A percentile compares a stretch with the other conserved stretches of the same genome.
These are phyloP conservation scores for Aethes cnicana DNA, from an alignment of 2,888 invertebrate genomes.

Conservation along the genomic window DNA sequence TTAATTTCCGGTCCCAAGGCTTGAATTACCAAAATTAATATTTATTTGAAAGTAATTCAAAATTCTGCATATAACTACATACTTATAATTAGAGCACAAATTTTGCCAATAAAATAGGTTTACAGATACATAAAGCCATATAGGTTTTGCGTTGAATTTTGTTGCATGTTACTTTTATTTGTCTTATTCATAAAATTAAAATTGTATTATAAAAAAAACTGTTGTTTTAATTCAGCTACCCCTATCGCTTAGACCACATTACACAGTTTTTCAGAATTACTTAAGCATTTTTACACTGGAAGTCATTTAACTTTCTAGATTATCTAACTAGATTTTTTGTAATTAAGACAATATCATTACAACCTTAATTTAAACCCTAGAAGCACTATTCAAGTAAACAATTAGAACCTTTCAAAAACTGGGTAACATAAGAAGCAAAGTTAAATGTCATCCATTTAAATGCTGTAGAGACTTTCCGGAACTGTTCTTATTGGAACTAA, in stretches of 20 bases:
- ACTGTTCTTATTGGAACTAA: too few species aligned
- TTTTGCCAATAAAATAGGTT: slow-evolving; percentile 16
- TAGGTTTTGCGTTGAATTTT: slow-evolving; percentile 19
- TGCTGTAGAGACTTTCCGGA: too few species aligned
- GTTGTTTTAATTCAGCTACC: slow-evolving; percentile 19
- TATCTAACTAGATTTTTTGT: too few species aligned
- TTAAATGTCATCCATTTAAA: too few species aligned
- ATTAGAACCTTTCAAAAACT: too few species aligned
- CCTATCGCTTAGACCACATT: too few species aligned
- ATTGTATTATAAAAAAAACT: slow-evolving; percentile 38
- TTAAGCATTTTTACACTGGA: too few species aligned
- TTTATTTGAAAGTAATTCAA: slow-evolving; percentile 9
- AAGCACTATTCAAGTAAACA: neutral
- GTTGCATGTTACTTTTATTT: slow-evolving; percentile 35
- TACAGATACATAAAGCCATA: slow-evolving; percentile 8
- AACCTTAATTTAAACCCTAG: neutral
- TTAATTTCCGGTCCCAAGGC: neutral
- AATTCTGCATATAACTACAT: slow-evolving; percentile 13
- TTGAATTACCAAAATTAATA: neutral
- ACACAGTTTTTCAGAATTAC: too few species aligned
- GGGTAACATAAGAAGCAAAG: too few species aligned
- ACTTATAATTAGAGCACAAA: slow-evolving; percentile 21
- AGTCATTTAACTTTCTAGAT: too few species aligned
- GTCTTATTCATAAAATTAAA: slow-evolving; percentile 38
- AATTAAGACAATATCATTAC: too few species aligned